These are phyloP conservation scores for Silurus aristotelis DNA, from an alignment of 2,797 vertebrate species.

Conservation along the genomic window DNA sequence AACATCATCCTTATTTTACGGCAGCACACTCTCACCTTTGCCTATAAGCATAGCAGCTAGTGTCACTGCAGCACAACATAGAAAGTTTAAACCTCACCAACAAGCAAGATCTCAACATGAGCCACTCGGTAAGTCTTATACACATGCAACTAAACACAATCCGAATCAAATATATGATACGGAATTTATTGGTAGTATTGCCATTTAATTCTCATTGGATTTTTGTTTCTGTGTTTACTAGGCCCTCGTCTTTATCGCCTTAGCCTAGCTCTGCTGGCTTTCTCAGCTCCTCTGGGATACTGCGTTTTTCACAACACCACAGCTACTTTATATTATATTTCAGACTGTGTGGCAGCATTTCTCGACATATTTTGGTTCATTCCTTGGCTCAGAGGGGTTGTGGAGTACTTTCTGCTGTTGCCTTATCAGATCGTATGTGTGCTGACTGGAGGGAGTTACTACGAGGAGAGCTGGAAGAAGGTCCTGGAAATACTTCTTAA, in stretches of 20 bases:
- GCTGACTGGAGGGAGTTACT: slow-evolving; percentile 73
- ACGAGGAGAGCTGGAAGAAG: slow-evolving; percentile 72
- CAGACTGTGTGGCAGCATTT: slow-evolving; percentile 78
- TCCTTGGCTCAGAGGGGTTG: slow-evolving; percentile 73
- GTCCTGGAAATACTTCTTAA: slow-evolving; percentile 78
- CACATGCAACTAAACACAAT: neutral
- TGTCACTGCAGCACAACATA: slow-evolving; percentile 76
- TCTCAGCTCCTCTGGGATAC: slow-evolving; percentile 80
- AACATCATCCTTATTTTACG: slow-evolving; percentile 84
- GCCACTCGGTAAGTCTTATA: slow-evolving; percentile 66
- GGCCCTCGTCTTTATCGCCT: slow-evolving; percentile 80
- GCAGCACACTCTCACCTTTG: slow-evolving; percentile 79
- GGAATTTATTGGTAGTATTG: neutral
- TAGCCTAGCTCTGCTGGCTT: slow-evolving; percentile 82
- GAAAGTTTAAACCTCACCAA: slow-evolving; percentile 68
- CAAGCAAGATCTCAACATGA: slow-evolving; percentile 45
- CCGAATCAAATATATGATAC: neutral
- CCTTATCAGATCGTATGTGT: slow-evolving; percentile 75
- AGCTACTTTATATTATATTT: slow-evolving; percentile 77
- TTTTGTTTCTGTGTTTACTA: slow-evolving; percentile 53
- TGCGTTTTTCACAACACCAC: slow-evolving; percentile 81
- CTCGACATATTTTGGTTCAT: slow-evolving; percentile 83
- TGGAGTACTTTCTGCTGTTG: slow-evolving; percentile 80
- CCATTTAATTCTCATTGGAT: neutral
- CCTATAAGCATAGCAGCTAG: slow-evolving; percentile 85